These are phyloP conservation scores for Phylloscopus collybita DNA, from an alignment of 2,797 vertebrate genomes.

Conservation along the genomic window DNA sequence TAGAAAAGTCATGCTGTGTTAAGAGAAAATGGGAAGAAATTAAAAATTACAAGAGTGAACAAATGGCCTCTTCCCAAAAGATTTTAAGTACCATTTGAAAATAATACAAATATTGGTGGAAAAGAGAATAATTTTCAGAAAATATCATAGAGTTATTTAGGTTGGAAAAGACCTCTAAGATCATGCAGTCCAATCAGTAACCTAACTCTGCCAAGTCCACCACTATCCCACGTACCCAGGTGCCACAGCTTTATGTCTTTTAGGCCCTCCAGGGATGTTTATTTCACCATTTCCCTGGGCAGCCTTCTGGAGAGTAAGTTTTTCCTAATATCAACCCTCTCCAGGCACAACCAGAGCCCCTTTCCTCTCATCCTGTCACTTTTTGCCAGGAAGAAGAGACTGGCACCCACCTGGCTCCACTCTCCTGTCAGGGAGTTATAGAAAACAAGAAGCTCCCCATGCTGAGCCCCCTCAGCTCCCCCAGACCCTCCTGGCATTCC, in stretches of 20 bases:
- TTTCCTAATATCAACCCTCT: not conserved
- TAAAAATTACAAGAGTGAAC: constrained; percentile 2
- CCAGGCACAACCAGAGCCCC: not conserved
- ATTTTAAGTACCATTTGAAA: constrained; percentile 21
- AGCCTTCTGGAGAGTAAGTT: not conserved
- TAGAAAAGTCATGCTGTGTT: not conserved
- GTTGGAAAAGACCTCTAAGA: not conserved
- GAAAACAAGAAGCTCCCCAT: not conserved
- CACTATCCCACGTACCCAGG: not conserved
- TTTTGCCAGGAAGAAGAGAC: not conserved
- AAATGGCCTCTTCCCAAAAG: not conserved
- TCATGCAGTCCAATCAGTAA: not conserved
- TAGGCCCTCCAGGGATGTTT: not conserved
- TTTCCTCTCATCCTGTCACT: not conserved
- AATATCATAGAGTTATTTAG: not conserved
- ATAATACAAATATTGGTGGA: not conserved
- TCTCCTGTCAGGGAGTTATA: not conserved
- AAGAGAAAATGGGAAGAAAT: constrained; percentile 10
- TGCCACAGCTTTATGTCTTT: not conserved
- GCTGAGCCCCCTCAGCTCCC: not conserved
- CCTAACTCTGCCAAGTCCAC: not conserved
- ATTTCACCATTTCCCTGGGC: too few relatives aligned
- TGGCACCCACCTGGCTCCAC: not conserved
- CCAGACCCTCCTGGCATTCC: not conserved
- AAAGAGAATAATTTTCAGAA: not conserved